These are phyloP conservation scores for Atlantisia rogersi DNA, from an alignment of 2,113 vertebrate species.

Conservation along the genomic window DNA sequence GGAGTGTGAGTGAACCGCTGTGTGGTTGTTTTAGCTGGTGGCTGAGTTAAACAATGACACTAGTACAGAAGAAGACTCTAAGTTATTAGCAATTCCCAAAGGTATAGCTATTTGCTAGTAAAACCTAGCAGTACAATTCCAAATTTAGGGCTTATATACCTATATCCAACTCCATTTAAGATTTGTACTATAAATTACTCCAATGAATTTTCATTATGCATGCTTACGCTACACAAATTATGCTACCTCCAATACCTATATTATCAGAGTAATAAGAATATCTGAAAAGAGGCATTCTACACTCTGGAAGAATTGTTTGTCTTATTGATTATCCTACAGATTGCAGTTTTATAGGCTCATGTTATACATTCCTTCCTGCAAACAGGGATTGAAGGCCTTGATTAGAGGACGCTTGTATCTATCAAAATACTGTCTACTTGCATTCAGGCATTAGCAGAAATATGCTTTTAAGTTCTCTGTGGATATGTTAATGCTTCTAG, in stretches of 20 bases:
- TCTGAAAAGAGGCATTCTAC: neutral
- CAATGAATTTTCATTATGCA: neutral
- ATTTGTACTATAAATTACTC: neutral
- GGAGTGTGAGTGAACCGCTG: no score
- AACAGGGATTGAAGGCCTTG: neutral
- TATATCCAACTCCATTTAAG: neutral
- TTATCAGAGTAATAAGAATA: neutral
- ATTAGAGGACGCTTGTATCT: neutral
- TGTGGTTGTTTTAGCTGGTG: no score
- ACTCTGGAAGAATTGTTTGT: neutral
- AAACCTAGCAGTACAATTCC: neutral
- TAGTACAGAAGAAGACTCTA: neutral
- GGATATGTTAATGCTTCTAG: neutral
- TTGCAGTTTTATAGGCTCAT: neutral
- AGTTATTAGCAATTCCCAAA: neutral
- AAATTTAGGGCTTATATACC: neutral
- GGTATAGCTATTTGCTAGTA: neutral
- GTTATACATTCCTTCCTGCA: neutral
- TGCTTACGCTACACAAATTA: neutral
- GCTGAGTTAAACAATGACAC: no score
- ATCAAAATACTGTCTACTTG: neutral
- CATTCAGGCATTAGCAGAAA: neutral
- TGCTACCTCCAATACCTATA: neutral
- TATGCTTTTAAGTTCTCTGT: neutral
- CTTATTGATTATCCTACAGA: neutral